phyloP scores from a whole-genome alignment of 2,113 vertebrate species.

The Strix aluco region DNA sequence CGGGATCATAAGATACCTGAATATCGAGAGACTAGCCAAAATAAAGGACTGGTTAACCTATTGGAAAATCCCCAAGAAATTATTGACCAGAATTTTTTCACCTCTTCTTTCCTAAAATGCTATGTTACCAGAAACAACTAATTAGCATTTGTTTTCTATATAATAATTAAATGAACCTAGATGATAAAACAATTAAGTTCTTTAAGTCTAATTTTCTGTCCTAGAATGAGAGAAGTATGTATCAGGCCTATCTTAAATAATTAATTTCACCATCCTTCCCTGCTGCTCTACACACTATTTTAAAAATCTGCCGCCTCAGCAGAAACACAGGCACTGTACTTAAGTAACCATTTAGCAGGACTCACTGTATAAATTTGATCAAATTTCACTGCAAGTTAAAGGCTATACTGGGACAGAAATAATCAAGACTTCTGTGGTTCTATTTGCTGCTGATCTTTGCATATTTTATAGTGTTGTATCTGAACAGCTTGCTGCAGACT shows the following conservation, averaged over 20 bases:
- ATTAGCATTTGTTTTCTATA: background rate
- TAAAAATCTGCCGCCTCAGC: conserved; percentile 13
- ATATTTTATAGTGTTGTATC: background rate
- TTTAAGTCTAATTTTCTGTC: background rate
- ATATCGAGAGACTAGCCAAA: background rate
- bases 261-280: background rate
- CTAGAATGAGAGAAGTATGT: background rate
- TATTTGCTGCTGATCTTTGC: background rate
- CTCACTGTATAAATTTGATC: background rate
- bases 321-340: background rate
- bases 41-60: background rate
- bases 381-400: background rate
- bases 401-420: background rate
- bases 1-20: background rate
- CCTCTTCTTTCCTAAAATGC: background rate
- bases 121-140: background rate
- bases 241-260: conserved; percentile 14
- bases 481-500: background rate
- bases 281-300: background rate
- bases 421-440: background rate
- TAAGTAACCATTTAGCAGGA: background rate
- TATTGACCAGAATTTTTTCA: background rate
- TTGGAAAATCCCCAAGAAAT: background rate
- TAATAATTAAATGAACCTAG: background rate
- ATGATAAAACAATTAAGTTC: background rate